These are phyloP conservation scores for Leptinotarsa peninsularis DNA, from an alignment of 2,888 invertebrate genomes.

Conservation along the genomic window DNA sequence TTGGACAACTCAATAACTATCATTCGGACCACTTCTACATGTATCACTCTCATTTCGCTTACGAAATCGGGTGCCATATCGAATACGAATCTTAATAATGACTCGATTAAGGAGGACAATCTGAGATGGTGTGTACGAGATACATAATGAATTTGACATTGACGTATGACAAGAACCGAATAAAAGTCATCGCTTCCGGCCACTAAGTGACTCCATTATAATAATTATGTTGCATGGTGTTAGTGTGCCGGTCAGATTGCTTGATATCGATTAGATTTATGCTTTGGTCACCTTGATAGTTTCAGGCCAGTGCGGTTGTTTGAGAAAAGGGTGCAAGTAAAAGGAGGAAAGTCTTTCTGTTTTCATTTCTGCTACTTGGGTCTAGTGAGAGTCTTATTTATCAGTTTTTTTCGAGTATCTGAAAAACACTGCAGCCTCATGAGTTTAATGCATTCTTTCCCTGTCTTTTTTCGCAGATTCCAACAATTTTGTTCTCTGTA, in stretches of 20 bases:
- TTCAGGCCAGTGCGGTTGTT: not conserved
- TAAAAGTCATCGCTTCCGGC: slow-evolving; percentile 13
- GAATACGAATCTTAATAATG: slow-evolving; percentile 11
- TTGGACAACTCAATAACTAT: slow-evolving; percentile 13
- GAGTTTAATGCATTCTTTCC: no score
- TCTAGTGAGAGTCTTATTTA: no score
- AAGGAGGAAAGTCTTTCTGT: no score
- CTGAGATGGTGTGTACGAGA: slow-evolving; percentile 6
- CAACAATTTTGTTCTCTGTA: no score
- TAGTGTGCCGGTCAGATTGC: slow-evolving; percentile 11
- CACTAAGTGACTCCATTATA: slow-evolving; percentile 5
- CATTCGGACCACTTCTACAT: not conserved
- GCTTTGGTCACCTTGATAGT: not conserved
- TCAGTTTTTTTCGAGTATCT: no score
- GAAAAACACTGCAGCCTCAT: no score
- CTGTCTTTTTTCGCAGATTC: no score
- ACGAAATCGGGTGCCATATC: slow-evolving; percentile 18
- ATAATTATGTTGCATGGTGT: not conserved
- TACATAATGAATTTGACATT: slow-evolving; percentile 17
- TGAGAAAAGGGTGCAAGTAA: no score
- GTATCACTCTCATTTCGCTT: slow-evolving; percentile 7
- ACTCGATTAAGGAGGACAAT: slow-evolving; percentile 10
- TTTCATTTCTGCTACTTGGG: no score
- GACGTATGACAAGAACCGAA: slow-evolving; percentile 8
- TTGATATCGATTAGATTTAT: slow-evolving; percentile 1